Evolutionary conservation across 2,797 vertebrate genomes (phyloP), one percentile per base, ranked within the genome.

Genomic region (Acanthurus lineatus): DNA sequence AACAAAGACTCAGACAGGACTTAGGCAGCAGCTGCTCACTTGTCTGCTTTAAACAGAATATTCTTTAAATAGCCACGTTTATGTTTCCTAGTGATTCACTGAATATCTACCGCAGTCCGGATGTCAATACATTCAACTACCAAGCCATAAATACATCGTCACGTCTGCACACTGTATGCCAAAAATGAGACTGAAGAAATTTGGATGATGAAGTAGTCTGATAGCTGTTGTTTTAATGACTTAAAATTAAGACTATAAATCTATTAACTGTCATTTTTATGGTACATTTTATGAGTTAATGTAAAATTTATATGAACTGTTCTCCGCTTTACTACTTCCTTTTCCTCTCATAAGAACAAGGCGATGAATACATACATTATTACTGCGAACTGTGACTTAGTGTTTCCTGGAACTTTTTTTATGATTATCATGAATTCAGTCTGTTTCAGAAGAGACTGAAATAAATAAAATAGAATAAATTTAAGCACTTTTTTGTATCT

Each of bases 301-400:
- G 49, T 22, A 51, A 0, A 40, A 49, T 28, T 70, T 81, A 53
- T 67, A 79, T 70, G 51, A 79, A 69, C 49, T 59, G 59, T 57
- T 77, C 71, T 80, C 44, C n/a, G 52, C 47, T 91, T 91, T 76
- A 89, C 83, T 56, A 56, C 85, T 92, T 92, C 91, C 86, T 44
- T 64, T 87, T 87, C 81, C 86, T 79, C 35, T 58, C 56, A 66
- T 40, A 44, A 65, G 77, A 20, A 44, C 8, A 65, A 42, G 9
- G 51, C 9, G 11, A 47, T 63, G 60, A 64, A 67, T 25, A 40
- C 52, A 64, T 35, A 28, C 11, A 57, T 58, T 9, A n/a, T 19
- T 71, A 22, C 59, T 65, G 75, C 61, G 65, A 59, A 82, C 69
- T 54, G 45, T 61, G n/a, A 61, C 56, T 0, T 3, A 32, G 28